Percentiles rank a stretch among this genome's conserved stretches.
phyloP scores from a whole-genome alignment of 92 coral and sea anemone genomes.

The Zoanthus sansibaricus region DNA sequence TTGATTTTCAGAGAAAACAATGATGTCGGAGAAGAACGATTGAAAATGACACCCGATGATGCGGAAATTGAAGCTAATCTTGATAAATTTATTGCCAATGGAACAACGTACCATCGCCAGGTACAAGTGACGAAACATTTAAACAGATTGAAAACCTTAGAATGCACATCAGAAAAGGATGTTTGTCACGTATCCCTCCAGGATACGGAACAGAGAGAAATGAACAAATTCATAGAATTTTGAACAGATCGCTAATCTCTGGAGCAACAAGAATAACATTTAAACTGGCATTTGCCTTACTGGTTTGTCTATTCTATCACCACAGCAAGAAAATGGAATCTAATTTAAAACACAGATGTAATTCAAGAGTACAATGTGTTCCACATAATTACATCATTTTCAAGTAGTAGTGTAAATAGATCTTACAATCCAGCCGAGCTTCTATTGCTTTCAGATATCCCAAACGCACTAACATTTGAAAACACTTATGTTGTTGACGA shows the following conservation, averaged over 20 bases:
- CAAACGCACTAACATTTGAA: slow-evolving; percentile 3
- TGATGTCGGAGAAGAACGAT: slow-evolving; percentile 32
- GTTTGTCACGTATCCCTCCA: slow-evolving; percentile 53
- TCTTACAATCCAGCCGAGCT: slow-evolving; percentile 40
- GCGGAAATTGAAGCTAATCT: slow-evolving; percentile 39
- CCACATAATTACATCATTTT: slow-evolving; percentile 30
- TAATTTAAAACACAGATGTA: slow-evolving; percentile 20
- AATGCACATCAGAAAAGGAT: slow-evolving; percentile 20
- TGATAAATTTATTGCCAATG: slow-evolving; percentile 45
- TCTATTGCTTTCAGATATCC: not conserved
- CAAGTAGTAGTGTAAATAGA: not conserved
- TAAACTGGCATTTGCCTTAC: slow-evolving; percentile 49
- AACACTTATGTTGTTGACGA: not conserved
- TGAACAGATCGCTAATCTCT: slow-evolving; percentile 44
- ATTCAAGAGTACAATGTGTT: slow-evolving; percentile 27
- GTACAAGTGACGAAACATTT: slow-evolving; percentile 14
- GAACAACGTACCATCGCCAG: slow-evolving; percentile 23
- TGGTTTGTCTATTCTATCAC: slow-evolving; percentile 37
- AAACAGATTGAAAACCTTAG: slow-evolving; percentile 36
- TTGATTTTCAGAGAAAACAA: slow-evolving; percentile 52
- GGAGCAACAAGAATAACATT: slow-evolving; percentile 47
- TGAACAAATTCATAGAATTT: slow-evolving; percentile 43
- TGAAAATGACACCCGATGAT: slow-evolving; percentile 32
- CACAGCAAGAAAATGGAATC: slow-evolving; percentile 11
- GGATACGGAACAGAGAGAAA: slow-evolving; percentile 60